Conservation (phyloP, 2,888 invertebrate species). For the Penaeus monodon region DNA sequence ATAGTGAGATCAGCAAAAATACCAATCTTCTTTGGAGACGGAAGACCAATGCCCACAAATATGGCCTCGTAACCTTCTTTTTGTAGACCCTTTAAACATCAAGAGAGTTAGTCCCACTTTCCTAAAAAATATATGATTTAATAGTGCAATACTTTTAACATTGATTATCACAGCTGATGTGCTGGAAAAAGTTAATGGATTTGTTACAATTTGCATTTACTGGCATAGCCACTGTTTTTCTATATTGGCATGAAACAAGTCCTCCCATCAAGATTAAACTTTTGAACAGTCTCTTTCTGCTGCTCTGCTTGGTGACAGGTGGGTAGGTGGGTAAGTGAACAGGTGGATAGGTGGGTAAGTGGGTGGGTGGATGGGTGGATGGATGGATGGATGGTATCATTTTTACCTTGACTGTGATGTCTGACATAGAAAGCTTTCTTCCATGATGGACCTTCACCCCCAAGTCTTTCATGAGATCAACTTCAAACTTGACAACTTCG, state of each 20-base stretch:
- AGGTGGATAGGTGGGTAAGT: no score
- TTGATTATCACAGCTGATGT: no score
- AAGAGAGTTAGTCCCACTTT: neutral
- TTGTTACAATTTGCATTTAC: no score
- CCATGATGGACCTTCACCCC: conserved; percentile 87
- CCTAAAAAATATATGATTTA: no score
- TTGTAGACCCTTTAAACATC: conserved; percentile 75
- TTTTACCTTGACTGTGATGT: conserved; percentile 80
- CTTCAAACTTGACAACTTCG: conserved; percentile 92
- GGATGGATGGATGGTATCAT: neutral
- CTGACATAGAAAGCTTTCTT: conserved; percentile 78
- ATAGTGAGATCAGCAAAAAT: conserved; percentile 82
- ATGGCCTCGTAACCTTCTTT: conserved; percentile 81
- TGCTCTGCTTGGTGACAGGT: no score
- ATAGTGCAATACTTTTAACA: no score
- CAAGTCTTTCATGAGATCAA: conserved; percentile 89
- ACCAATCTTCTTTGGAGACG: conserved; percentile 85
- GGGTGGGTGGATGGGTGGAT: no score
- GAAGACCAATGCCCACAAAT: conserved; percentile 89
- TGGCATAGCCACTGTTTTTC: no score
- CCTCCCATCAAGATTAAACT: no score
- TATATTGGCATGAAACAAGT: no score
- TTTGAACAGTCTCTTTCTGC: no score
- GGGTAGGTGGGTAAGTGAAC: accelerated
- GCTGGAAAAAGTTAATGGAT: no score